Conservation (phyloP, 1,140 invertebrate genomes). For the Piezodorus guildinii region DNA sequence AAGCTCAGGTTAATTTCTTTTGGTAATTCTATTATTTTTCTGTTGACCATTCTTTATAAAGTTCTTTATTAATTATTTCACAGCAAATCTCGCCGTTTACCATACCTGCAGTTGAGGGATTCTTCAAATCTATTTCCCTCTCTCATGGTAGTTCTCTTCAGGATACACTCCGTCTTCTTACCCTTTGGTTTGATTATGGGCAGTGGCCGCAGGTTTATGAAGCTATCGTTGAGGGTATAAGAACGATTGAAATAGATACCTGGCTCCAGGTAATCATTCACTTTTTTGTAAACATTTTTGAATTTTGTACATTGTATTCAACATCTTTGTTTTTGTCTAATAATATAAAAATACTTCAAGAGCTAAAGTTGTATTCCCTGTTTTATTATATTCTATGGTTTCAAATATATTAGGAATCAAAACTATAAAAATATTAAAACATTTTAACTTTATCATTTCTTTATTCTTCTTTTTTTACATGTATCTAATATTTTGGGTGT, state of each 20-base stretch:
- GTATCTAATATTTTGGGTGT: too few relatives aligned
- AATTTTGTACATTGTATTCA: too few relatives aligned
- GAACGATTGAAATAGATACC: conserved; percentile 90
- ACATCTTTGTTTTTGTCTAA: too few relatives aligned
- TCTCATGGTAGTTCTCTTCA: conserved; percentile 90
- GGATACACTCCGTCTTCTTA: conserved; percentile 86
- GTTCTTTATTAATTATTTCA: neutral
- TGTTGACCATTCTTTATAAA: too few relatives aligned
- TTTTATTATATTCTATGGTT: too few relatives aligned
- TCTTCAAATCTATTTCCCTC: conserved; percentile 88
- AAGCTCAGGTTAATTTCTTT: neutral
- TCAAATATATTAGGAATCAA: too few relatives aligned
- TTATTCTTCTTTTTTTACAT: too few relatives aligned
- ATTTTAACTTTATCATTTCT: too few relatives aligned
- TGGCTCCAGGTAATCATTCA: conserved; percentile 71
- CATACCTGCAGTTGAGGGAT: conserved; percentile 88
- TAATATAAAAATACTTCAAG: too few relatives aligned
- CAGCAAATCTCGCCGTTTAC: conserved; percentile 66
- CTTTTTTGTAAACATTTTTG: too few relatives aligned
- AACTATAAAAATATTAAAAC: too few relatives aligned
- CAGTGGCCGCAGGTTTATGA: conserved; percentile 88
- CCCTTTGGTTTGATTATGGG: conserved; percentile 92
- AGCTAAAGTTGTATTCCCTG: too few relatives aligned
- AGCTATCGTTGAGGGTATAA: conserved; percentile 81
- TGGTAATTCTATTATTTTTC: neutral